Evolutionary conservation across 2,888 invertebrate genomes (phyloP).

Genomic region (Esperia sulphurella): DNA sequence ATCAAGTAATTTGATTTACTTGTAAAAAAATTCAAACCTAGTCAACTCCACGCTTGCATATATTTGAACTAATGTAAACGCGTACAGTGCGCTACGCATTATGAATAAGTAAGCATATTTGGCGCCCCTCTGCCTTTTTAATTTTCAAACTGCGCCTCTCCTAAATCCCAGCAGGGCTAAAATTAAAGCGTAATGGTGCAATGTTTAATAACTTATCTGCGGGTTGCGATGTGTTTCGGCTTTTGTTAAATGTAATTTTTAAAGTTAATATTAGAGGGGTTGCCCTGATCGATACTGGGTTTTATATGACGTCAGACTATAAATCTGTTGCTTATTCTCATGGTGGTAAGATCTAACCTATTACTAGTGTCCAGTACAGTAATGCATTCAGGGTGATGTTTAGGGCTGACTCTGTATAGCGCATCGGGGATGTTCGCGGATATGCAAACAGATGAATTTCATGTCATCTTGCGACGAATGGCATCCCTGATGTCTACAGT

Average conservation of each 20-base stretch:
- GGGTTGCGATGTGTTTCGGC: slow-evolving; percentile 61
- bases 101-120: slow-evolving; percentile 68
- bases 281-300: slow-evolving; percentile 23
- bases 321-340: too few relatives aligned
- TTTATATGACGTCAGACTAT: background rate
- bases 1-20: too few relatives aligned
- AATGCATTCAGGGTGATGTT: too few relatives aligned
- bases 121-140: slow-evolving; percentile 49
- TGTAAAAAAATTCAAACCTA: too few relatives aligned
- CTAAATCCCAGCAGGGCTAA: slow-evolving; percentile 63
- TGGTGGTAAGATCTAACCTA: too few relatives aligned
- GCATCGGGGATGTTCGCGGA: too few relatives aligned
- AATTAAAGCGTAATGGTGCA: slow-evolving; percentile 77
- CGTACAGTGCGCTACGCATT: slow-evolving; percentile 37
- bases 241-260: slow-evolving; percentile 73
- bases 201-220: slow-evolving; percentile 76
- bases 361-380: too few relatives aligned
- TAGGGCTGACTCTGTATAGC: too few relatives aligned
- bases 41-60: too few relatives aligned
- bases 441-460: too few relatives aligned
- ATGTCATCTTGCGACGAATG: too few relatives aligned
- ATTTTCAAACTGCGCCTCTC: slow-evolving; percentile 48
- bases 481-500: too few relatives aligned
- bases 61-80: slow-evolving; percentile 39
- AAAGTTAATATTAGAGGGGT: slow-evolving; percentile 52